phyloP scores from a whole-genome alignment of 2,113 vertebrate genomes.

The Caloenas nicobarica region DNA sequence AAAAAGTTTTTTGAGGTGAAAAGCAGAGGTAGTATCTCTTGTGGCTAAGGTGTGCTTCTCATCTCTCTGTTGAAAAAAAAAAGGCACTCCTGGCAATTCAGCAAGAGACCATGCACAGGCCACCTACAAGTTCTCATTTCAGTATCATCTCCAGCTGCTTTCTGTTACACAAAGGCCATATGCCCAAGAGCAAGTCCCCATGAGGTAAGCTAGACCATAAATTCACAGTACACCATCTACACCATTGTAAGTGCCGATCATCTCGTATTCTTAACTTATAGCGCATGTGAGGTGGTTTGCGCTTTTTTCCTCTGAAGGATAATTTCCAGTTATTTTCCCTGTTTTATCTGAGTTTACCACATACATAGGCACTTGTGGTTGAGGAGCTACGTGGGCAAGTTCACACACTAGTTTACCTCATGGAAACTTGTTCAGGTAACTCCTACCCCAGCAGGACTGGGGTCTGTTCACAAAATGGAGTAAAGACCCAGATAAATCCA shows the following conservation, averaged over 20 bases:
- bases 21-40: not conserved
- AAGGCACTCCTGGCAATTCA: not conserved
- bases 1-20: not conserved
- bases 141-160: not conserved
- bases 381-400: not conserved
- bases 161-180: not conserved
- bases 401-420: not conserved
- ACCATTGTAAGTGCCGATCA: not conserved
- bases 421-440: not conserved
- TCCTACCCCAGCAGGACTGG: not conserved
- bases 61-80: not conserved
- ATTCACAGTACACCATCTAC: not conserved
- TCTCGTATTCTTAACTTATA: not conserved
- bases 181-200: not conserved
- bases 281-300: not conserved
- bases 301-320: not conserved
- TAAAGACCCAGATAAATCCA: not conserved
- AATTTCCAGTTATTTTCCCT: not conserved
- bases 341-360: not conserved
- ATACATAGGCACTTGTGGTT: rapidly evolving
- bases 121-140: not conserved
- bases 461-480: not conserved
- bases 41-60: not conserved
- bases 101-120: not conserved
- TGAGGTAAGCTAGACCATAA: not conserved